Base-by-base conservation (phyloP, 2,113 vertebrate genomes). In the Thamnaconus septentrionalis region DNA sequence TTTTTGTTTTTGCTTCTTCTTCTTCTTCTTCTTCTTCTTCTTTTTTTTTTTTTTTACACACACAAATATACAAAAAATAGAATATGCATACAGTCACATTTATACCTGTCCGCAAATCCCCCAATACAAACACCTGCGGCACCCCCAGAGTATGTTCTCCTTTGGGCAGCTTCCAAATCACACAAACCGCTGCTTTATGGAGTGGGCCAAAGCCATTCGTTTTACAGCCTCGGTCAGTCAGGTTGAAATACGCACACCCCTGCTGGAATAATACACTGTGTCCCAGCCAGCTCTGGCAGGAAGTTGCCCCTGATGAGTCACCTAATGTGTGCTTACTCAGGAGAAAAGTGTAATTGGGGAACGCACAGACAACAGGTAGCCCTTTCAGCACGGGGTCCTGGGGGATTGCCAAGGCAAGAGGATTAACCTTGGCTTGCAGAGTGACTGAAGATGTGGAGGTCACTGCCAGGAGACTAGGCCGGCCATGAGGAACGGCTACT, bases 281-380 rank as follows among this genome's bases (percentile, higher is more conserved):
- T 70, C 80, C 71, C 62, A 78, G 81, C 63, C 65, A 46, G 70
- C 66, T 60, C 56, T 77, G 79, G 80, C 84, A 80, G 73, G 56
- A 57, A 8, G 72, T 43, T 43, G 42, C 42, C 81, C 73, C 48
- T 81, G 84, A 85, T 87, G 84, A 89, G 78, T 89, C 88, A 87
- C 62, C 79, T 83, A 80, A 83, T 87, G 78, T 56, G 69, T 56
- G 86, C 84, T 87, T 77, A 80, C 67, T 86, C 77, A 76, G 78
- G 82, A 82, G 76, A 84, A 83, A 72, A 78, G 65, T 78, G 12
- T 76, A 80, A 85, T 75, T 80, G 74, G 79, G 72, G 71, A 71
- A 75, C 60, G 69, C 44, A 4, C 39, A 83, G 74, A 88, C 78
- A 82, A 80, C 81, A 84, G 85, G 83, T 84, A 80, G 66, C 8